These are phyloP conservation scores for Megastigmus dorsalis DNA, from an alignment of 2,888 invertebrate genomes.

Conservation along the genomic window DNA sequence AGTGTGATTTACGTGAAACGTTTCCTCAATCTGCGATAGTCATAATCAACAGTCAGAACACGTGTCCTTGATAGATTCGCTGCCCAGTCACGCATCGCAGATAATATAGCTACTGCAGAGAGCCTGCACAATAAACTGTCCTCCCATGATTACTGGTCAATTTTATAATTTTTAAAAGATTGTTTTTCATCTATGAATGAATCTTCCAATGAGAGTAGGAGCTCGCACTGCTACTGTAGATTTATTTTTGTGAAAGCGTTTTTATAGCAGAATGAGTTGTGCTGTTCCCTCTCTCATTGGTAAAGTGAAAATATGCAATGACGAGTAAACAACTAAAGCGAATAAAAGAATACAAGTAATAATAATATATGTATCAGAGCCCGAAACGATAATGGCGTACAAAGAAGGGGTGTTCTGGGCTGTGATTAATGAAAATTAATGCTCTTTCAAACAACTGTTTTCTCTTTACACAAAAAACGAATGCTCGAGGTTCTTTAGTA, in stretches of 20 bases:
- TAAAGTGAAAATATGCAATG: conserved; percentile 5
- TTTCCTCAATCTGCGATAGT: conserved; percentile 28
- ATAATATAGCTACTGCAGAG: conserved; percentile 24
- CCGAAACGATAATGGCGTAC: conserved; percentile 64
- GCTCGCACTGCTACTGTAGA: conserved; percentile 14
- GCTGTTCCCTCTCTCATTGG: conserved; percentile 30
- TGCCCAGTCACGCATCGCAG: conserved; percentile 18
- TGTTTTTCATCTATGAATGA: conserved; percentile 17
- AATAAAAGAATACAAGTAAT: conserved; percentile 52
- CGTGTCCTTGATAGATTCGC: conserved; percentile 15
- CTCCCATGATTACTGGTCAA: conserved; percentile 23
- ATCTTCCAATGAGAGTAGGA: conserved; percentile 33
- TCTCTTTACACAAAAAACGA: conserved; percentile 20
- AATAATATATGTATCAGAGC: conserved; percentile 59
- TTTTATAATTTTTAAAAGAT: conserved; percentile 39
- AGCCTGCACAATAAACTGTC: conserved; percentile 29
- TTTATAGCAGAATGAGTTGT: conserved; percentile 18
- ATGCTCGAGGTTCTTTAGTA: conserved; percentile 13
- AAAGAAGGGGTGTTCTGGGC: conserved; percentile 65
- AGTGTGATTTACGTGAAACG: conserved; percentile 33
- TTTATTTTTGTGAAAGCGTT: conserved; percentile 45
- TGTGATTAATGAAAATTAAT: conserved; percentile 53
- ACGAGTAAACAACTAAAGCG: conserved; percentile 17
- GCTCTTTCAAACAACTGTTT: conserved; percentile 52
- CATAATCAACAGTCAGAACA: conserved; percentile 46